Percentiles rank a stretch among this genome's conserved stretches.
Conservation (phyloP, 2,888 invertebrate genomes). For the Silvanus unidentatus region DNA sequence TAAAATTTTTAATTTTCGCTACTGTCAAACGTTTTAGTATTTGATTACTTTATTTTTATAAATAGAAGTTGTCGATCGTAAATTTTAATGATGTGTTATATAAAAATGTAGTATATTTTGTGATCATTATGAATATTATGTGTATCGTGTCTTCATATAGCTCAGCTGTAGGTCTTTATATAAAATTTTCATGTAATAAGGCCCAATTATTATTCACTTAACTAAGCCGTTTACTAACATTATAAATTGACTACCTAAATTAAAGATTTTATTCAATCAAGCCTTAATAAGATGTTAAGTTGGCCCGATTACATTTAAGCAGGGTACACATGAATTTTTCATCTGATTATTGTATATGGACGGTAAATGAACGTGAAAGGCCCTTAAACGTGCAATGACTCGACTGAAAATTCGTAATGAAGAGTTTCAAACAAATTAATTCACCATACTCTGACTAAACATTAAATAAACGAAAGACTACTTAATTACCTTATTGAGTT, state of each 20-base stretch:
- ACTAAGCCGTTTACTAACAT: slow-evolving; percentile 21
- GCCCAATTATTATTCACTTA: slow-evolving; percentile 25
- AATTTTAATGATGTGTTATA: too few species aligned
- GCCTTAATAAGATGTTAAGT: slow-evolving; percentile 17
- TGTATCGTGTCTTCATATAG: too few species aligned
- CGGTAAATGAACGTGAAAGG: too few species aligned
- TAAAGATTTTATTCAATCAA: slow-evolving; percentile 23
- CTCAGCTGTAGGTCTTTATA: slow-evolving; percentile 18
- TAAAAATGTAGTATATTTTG: too few species aligned
- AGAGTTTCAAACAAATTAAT: slow-evolving; percentile 22
- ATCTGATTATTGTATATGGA: too few species aligned
- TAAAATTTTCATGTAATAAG: slow-evolving; percentile 18
- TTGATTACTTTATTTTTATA: too few species aligned
- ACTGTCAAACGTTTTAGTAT: too few species aligned
- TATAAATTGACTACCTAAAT: slow-evolving; percentile 25
- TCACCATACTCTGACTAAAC: slow-evolving; percentile 12
- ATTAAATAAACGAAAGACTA: slow-evolving; percentile 15
- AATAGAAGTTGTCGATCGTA: too few species aligned
- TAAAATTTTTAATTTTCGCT: background rate
- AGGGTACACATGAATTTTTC: too few species aligned
- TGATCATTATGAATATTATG: too few species aligned
- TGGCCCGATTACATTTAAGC: slow-evolving; percentile 1
- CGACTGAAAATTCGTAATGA: slow-evolving; percentile 14
- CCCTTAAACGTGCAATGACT: background rate
- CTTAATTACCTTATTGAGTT: slow-evolving; percentile 34